These are phyloP conservation scores for Gasterosteus aculeatus DNA, from an alignment of 2,113 vertebrate species.

Conservation along the genomic window DNA sequence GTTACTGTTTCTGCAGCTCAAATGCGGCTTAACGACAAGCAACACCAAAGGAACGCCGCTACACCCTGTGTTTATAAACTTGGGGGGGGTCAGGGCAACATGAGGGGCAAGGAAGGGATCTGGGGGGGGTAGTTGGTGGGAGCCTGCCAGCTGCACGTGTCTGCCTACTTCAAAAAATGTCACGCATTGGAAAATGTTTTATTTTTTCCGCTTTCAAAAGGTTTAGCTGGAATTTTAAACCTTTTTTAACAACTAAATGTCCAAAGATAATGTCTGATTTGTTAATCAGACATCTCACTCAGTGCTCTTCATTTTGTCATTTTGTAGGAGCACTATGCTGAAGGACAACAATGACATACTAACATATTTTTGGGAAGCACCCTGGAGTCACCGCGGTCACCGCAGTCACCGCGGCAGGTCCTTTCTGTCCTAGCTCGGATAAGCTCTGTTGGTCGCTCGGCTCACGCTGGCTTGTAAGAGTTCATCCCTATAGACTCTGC, in stretches of 20 bases:
- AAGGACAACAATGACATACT: not conserved
- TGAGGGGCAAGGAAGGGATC: too few relatives aligned
- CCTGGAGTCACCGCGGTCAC: not conserved
- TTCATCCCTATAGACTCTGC: constrained; percentile 11
- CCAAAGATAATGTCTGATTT: not conserved
- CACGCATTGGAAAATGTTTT: not conserved
- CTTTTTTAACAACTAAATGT: too few relatives aligned
- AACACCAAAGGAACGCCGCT: too few relatives aligned
- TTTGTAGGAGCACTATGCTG: not conserved
- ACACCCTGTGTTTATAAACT: too few relatives aligned
- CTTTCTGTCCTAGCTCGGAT: not conserved
- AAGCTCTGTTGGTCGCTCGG: not conserved
- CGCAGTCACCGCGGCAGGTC: not conserved
- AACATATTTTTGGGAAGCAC: constrained; percentile 11
- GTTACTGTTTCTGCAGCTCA: too few relatives aligned
- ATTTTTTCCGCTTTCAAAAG: not conserved
- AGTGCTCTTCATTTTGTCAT: not conserved
- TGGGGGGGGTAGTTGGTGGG: too few relatives aligned
- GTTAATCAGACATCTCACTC: not conserved
- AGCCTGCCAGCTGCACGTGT: too few relatives aligned
- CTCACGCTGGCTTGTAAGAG: not conserved
- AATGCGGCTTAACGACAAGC: too few relatives aligned
- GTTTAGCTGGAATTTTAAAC: not conserved
- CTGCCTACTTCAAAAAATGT: not conserved
- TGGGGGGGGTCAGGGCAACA: too few relatives aligned